Conservation (phyloP, 2,797 vertebrate species). For the Phoeniculus purpureus region DNA sequence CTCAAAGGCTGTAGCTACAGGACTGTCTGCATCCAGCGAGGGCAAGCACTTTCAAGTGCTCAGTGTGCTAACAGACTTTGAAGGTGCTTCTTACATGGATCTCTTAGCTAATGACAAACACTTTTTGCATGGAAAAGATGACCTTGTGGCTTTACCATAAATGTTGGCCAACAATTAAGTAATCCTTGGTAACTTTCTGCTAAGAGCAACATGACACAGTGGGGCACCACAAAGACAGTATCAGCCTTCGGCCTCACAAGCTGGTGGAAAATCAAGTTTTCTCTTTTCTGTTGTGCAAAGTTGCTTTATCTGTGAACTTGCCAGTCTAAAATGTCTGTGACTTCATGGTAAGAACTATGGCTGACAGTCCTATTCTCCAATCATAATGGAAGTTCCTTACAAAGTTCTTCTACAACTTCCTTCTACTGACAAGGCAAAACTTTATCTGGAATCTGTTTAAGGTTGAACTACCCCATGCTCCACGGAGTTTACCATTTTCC, state of each 20-base stretch:
- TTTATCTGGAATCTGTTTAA: neutral
- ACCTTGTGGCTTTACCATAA: neutral
- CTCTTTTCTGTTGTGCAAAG: neutral
- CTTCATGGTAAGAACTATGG: neutral
- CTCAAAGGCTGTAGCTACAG: neutral
- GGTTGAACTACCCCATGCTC: neutral
- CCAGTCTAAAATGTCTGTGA: neutral
- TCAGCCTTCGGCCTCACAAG: neutral
- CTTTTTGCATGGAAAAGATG: neutral
- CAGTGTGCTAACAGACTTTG: neutral
- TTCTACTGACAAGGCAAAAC: neutral
- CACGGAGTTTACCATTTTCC: neutral
- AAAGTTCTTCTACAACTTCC: neutral
- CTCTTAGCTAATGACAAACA: neutral
- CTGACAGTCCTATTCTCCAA: neutral
- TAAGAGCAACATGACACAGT: neutral
- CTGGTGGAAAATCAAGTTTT: neutral
- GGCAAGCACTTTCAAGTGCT: neutral
- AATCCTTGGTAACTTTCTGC: neutral
- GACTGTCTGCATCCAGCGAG: neutral
- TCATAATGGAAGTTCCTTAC: neutral
- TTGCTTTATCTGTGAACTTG: neutral
- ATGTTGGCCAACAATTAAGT: fast-evolving
- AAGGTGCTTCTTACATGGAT: neutral
- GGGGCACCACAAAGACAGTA: neutral